Conservation (phyloP, 2,113 vertebrate genomes). For the Oxyura jamaicensis region DNA sequence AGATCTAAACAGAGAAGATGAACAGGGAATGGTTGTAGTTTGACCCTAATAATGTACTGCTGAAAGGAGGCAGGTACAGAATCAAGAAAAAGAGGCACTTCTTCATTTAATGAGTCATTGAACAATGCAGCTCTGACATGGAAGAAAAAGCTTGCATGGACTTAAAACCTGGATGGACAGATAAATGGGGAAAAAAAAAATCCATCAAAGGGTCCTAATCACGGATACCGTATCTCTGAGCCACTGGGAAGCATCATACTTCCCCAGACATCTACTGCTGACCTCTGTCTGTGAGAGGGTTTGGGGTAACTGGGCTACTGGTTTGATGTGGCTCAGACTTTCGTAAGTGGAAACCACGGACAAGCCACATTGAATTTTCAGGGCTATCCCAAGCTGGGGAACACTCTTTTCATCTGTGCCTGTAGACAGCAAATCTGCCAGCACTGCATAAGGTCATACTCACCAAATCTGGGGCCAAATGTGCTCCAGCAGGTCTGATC, state of each 20-base stretch:
- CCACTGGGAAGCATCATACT: not conserved
- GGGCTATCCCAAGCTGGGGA: not conserved
- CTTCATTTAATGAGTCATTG: fast-evolving
- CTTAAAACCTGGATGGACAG: not conserved
- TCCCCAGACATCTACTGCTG: not conserved
- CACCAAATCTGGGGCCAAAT: not conserved
- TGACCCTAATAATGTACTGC: constrained; percentile 10
- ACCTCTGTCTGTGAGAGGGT: not conserved
- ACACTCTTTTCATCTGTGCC: not conserved
- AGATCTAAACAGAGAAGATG: constrained; percentile 27
- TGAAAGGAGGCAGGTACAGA: constrained; percentile 24
- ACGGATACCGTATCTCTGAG: not conserved
- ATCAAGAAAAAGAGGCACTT: not conserved
- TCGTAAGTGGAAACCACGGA: not conserved
- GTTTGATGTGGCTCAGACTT: not conserved
- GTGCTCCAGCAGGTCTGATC: not conserved
- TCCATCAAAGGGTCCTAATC: not conserved
- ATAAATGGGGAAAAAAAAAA: constrained; percentile 22
- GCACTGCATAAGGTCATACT: not conserved
- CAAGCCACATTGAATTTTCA: not conserved
- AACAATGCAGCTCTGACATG: not conserved
- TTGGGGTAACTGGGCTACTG: not conserved
- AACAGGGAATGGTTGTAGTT: not conserved
- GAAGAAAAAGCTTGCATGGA: not conserved
- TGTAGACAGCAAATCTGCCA: not conserved